Base-by-base conservation (phyloP, 2,113 vertebrate genomes). In the Tenrec ecaudatus region DNA sequence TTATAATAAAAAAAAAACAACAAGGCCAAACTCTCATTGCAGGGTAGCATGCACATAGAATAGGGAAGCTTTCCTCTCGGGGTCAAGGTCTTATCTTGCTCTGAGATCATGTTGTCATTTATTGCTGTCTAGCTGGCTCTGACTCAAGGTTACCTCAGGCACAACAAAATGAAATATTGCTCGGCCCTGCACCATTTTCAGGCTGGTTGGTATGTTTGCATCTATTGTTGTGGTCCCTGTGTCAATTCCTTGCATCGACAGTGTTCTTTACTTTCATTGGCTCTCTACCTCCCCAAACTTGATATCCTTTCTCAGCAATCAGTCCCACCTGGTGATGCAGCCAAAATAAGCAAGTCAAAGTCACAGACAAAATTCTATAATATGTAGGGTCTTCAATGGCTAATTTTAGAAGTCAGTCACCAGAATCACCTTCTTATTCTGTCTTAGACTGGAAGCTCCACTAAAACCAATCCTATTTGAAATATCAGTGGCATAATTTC, bases 1-100 rank as follows among this genome's bases (percentile, higher is more conserved):
- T 71, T 25, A 0, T 16, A 29, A 6, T 12, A 5, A 43, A 0
- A 6, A 38, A 5, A 66, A 16, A 19, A 20, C 31, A n/a, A n/a
- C 17, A 47, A 38, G 17, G 82, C 53, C 14, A 62, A 47, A 64
- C 12, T 29, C 15, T 3, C 4, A 6, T 9, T 69, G n/a, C 14
- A 27, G 25, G 62, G n/a, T 12, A 77, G 16, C 1, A 22, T 1
- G 19, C n/a, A 58, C 1, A 27, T 27, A 2, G 2, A 9, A 27
- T 3, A 19, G 2, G 40, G 6, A 47, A 0, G 20, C 4, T 60
- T 12, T 76, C 25, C 6, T 66, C 4, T 89, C n/a, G 7, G 31
- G 31, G 62, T 14, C 8, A 25, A 6, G 10, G 4, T 16, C 17
- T 69, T 10, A 40, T 8, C 27, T 7, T 36, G 29, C 58, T 10